These are phyloP conservation scores for Amblyraja radiata DNA, from an alignment of 2,797 vertebrate genomes.

Conservation along the genomic window DNA sequence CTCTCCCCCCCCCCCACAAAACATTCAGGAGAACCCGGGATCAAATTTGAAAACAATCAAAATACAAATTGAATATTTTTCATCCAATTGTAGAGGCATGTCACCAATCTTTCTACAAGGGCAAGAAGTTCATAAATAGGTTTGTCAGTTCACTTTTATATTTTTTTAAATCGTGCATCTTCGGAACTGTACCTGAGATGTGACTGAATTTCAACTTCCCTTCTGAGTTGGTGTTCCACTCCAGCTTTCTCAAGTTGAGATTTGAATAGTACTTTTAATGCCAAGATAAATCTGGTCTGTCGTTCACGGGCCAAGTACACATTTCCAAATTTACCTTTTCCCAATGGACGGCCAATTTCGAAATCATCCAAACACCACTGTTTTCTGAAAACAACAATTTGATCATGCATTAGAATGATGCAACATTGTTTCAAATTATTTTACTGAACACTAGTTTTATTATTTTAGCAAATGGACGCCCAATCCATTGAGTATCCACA, in stretches of 20 bases:
- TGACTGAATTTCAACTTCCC: conserved; percentile 98
- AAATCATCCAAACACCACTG: conserved; percentile 89
- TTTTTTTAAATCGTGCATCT: neutral
- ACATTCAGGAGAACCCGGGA: too few relatives aligned
- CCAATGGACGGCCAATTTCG: conserved; percentile 89
- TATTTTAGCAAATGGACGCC: neutral
- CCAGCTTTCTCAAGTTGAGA: conserved; percentile 88
- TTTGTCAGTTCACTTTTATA: neutral
- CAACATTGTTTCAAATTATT: conserved; percentile 31
- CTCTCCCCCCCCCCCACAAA: too few relatives aligned
- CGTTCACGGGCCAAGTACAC: conserved; percentile 91
- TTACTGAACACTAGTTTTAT: neutral
- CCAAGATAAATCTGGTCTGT: conserved; percentile 88
- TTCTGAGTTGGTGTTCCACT: conserved; percentile 87
- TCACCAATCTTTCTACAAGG: too few relatives aligned
- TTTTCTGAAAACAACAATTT: conserved; percentile 56
- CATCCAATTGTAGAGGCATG: too few relatives aligned
- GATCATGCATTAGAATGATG: neutral
- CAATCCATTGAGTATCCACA: neutral
- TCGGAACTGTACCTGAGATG: conserved; percentile 75
- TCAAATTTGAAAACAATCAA: too few relatives aligned
- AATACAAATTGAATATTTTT: too few relatives aligned
- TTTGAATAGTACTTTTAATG: conserved; percentile 93
- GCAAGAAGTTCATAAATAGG: too few relatives aligned
- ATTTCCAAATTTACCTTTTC: conserved; percentile 96